Evolutionary conservation across 1,140 invertebrate species (phyloP).

Genomic region (Orius insidiosus): DNA sequence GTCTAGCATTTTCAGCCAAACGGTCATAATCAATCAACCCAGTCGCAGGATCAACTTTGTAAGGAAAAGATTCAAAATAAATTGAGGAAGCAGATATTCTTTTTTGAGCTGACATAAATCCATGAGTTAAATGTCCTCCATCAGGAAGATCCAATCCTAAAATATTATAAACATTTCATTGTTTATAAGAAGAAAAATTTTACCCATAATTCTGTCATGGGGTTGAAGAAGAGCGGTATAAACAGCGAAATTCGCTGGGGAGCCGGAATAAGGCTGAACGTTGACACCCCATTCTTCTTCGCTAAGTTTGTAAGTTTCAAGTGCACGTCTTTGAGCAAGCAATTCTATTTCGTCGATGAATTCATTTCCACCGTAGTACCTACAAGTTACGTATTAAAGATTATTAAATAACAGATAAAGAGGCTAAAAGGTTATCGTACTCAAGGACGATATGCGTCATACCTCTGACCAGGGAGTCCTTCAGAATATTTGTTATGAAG

Average conservation of each 20-base stretch:
- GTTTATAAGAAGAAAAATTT: conserved; percentile 1
- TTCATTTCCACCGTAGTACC: conserved; percentile 93
- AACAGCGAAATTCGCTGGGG: conserved; percentile 93
- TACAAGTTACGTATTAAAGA: conserved; percentile 23
- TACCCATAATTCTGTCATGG: conserved; percentile 91
- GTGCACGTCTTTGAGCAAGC: conserved; percentile 69
- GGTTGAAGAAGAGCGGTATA: conserved; percentile 76
- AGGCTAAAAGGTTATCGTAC: background rate
- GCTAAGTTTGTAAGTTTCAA: conserved; percentile 70
- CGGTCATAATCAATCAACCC: conserved; percentile 91
- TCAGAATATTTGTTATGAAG: conserved; percentile 97
- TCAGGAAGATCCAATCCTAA: conserved; percentile 73
- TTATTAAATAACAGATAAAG: background rate
- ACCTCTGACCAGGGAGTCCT: conserved; percentile 76
- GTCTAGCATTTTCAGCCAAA: conserved; percentile 57
- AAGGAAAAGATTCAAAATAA: conserved; percentile 97
- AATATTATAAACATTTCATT: conserved; percentile 11
- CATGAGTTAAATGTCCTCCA: conserved; percentile 92
- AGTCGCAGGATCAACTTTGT: conserved; percentile 72
- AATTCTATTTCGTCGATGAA: conserved; percentile 87
- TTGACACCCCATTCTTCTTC: conserved; percentile 90
- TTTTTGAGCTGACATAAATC: conserved; percentile 76
- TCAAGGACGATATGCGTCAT: background rate
- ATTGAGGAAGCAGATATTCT: conserved; percentile 94
- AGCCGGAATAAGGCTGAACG: conserved; percentile 94